A percentile compares a stretch with the other conserved stretches of the same genome.
Evolutionary conservation across 2,113 vertebrate genomes (phyloP).

Genomic region (Menidia beryllina): DNA sequence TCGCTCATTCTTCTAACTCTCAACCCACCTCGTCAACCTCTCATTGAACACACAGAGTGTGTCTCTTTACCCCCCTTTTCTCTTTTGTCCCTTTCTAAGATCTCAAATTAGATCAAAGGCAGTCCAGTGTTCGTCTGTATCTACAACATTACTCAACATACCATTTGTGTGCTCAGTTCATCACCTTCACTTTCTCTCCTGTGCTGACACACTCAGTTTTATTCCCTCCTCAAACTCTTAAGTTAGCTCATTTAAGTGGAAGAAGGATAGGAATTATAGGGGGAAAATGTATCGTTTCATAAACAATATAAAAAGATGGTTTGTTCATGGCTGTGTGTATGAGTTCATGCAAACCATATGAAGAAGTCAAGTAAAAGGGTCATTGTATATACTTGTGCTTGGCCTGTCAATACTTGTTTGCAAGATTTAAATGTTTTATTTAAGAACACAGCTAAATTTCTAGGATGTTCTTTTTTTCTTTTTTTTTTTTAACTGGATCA

Average conservation of each 20-base stretch:
- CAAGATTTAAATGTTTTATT: neutral
- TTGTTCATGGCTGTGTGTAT: neutral
- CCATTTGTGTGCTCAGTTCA: slow-evolving; percentile 25
- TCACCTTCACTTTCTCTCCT: slow-evolving; percentile 19
- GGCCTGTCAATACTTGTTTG: neutral
- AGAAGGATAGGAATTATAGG: slow-evolving; percentile 13
- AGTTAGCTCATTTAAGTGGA: no score
- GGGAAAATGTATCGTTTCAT: neutral
- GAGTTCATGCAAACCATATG: neutral
- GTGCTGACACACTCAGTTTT: slow-evolving; percentile 53
- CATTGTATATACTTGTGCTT: neutral
- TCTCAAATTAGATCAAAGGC: slow-evolving; percentile 50
- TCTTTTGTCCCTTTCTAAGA: slow-evolving; percentile 38
- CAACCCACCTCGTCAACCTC: slow-evolving; percentile 37
- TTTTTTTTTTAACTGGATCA: no score
- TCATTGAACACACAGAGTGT: slow-evolving; percentile 26
- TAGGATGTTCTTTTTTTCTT: slow-evolving; percentile 4
- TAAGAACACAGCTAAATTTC: slow-evolving; percentile 3
- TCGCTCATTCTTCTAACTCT: slow-evolving; percentile 36
- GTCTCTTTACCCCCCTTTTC: slow-evolving; percentile 31
- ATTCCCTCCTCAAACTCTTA: slow-evolving; percentile 32
- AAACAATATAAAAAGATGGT: neutral
- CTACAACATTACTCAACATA: slow-evolving; percentile 37
- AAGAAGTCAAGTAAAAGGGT: neutral
- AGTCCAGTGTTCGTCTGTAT: slow-evolving; percentile 30